Conservation (phyloP, 2,113 vertebrate species). For the Channa maculata region DNA sequence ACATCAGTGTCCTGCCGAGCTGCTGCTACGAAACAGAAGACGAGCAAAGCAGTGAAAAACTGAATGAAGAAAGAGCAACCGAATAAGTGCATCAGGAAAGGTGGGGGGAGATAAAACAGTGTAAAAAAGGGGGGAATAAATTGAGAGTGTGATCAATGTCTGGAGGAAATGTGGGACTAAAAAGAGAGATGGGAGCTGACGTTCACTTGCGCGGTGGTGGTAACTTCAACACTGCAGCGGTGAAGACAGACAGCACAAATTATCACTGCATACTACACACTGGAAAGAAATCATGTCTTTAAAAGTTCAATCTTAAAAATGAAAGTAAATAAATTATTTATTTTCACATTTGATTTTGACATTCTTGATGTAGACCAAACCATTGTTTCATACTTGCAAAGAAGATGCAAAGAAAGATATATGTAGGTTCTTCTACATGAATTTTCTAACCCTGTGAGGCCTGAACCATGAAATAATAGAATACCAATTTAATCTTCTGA, state of each 20-base stretch:
- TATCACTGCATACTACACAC: background rate
- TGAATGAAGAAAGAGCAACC: background rate
- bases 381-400: too few relatives aligned
- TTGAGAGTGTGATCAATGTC: conserved; percentile 14
- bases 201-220: background rate
- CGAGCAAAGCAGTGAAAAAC: conserved; percentile 70
- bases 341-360: too few relatives aligned
- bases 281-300: too few relatives aligned
- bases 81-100: background rate
- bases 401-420: too few relatives aligned
- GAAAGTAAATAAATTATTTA: too few relatives aligned
- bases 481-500: too few relatives aligned
- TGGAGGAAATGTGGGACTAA: conserved; percentile 5
- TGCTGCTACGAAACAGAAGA: conserved; percentile 80
- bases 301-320: background rate
- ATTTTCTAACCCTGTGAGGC: too few relatives aligned
- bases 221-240: background rate
- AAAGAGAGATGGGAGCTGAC: background rate
- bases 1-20: conserved; percentile 85
- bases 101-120: background rate
- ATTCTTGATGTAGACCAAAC: too few relatives aligned
- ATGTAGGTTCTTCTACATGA: too few relatives aligned
- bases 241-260: background rate
- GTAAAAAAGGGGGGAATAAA: conserved; percentile 5
- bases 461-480: too few relatives aligned